Percentiles rank a stretch among this genome's conserved stretches.
Evolutionary conservation across 2,797 vertebrate species (phyloP).

Genomic region (Graptemys geographica): DNA sequence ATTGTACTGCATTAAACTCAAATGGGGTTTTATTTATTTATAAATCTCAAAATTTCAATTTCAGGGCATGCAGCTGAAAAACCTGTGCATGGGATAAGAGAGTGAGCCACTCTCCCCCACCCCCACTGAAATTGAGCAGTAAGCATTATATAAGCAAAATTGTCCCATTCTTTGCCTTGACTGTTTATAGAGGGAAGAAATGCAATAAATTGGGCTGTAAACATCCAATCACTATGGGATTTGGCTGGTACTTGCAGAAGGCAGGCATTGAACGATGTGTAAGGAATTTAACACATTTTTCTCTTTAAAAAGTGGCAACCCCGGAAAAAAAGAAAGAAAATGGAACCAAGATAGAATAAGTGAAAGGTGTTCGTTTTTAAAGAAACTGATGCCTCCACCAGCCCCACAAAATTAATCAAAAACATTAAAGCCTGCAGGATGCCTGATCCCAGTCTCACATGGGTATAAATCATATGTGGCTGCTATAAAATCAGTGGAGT

Average conservation of each 20-base stretch:
- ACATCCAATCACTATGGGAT: conserved; percentile 11
- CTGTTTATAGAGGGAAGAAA: conserved; percentile 27
- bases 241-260: conserved; percentile 7
- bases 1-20: conserved; percentile 33
- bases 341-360: background rate
- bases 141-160: conserved; percentile 46
- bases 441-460: background rate
- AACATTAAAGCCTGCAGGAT: background rate
- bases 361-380: conserved; percentile 25
- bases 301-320: background rate
- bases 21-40: conserved; percentile 64
- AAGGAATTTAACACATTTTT: background rate
- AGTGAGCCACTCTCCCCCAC: background rate
- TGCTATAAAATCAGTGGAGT: background rate
- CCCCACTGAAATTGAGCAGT: conserved; percentile 14
- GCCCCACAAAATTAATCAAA: conserved; percentile 15
- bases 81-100: conserved; percentile 8
- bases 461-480: background rate
- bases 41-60: conserved; percentile 56
- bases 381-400: background rate
- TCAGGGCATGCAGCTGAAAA: conserved; percentile 40
- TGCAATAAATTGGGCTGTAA: conserved; percentile 32
- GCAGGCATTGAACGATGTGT: conserved; percentile 15
- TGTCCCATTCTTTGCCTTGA: conserved; percentile 30
- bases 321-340: background rate